Evolutionary conservation across 2,113 vertebrate genomes (phyloP), one percentile per base, ranked within the genome.

Genomic region (Fregata magnificens): DNA sequence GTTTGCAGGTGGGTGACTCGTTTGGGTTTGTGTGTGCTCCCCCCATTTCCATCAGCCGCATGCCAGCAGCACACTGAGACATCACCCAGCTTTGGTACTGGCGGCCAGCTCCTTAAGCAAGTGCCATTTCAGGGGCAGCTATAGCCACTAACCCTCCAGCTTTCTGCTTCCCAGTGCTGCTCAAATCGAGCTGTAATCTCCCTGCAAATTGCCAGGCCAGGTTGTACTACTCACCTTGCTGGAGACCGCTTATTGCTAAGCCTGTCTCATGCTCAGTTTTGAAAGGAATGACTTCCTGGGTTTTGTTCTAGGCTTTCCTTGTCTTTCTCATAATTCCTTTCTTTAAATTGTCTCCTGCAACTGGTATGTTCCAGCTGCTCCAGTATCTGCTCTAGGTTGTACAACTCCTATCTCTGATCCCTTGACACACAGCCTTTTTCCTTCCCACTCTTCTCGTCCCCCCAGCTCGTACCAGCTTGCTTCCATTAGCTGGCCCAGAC

Each of bases 31-130:
- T 55, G 49, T 0, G 1, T 42, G 22, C 15, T n/a, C n/a, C 10
- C 28, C 8, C 6, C 8, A 0, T 62, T 40, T 17, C 45, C 22
- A 2, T 13, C 38, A 44, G 65, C 38, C 24, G 25, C 13, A 0
- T 50, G 42, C 56, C 52, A 31, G 79, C 29, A 59, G 50, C 69
- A 34, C 49, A 6, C 1, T 21, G 7, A 36, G 88, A 4, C 13
- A 10, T 53, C 52, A 16, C 29, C 26, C 55, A 70, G 22, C 61
- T 53, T 49, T 49, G 44, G 16, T 25, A 6, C 32, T 0, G 0
- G 5, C 40, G 34, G 29, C 13, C 61, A 59, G 0, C 31, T 36
- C 59, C 18, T 18, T 28, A 6, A 10, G 56, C 22, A 52, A 8
- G 7, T 21, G 16, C 15, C n/a, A 2, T n/a, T 31, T 72, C 45